These are phyloP conservation scores for Esox niger DNA, from an alignment of 2,113 vertebrate species.

Conservation along the genomic window DNA sequence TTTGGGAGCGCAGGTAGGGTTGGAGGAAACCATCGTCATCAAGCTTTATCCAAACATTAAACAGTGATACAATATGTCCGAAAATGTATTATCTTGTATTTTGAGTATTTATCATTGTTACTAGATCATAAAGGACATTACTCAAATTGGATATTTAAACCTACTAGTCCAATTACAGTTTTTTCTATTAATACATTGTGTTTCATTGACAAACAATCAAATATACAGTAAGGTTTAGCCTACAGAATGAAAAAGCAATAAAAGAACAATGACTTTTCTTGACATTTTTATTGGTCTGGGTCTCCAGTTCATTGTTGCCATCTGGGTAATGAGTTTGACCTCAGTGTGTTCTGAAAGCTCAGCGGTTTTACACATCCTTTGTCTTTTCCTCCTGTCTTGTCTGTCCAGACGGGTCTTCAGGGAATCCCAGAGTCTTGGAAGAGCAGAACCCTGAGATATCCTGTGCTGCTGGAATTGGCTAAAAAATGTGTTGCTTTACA, in stretches of 20 bases:
- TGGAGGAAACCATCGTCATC: no score
- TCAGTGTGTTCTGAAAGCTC: background rate
- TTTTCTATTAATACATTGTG: background rate
- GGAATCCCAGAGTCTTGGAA: slow-evolving; percentile 70
- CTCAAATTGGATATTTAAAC: background rate
- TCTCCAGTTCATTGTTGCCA: background rate
- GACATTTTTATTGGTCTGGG: background rate
- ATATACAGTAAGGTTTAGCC: background rate
- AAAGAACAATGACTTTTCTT: background rate
- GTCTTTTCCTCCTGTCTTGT: slow-evolving; percentile 14
- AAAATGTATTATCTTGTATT: no score
- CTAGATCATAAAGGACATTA: background rate
- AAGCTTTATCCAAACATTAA: no score
- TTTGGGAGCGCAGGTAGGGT: slow-evolving; percentile 64
- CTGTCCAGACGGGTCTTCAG: slow-evolving; percentile 59
- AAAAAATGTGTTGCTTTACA: slow-evolving; percentile 40
- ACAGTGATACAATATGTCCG: background rate
- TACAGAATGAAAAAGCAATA: background rate
- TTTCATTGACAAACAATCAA: background rate
- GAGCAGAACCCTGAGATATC: slow-evolving; percentile 60
- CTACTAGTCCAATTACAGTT: background rate
- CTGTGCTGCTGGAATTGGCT: slow-evolving; percentile 56
- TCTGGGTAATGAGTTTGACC: slow-evolving; percentile 1
- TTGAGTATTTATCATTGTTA: background rate
- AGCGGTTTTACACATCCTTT: background rate